A percentile compares a stretch with the other conserved stretches of the same genome.
These are phyloP conservation scores for Dicrostonyx torquatus DNA, from an alignment of 2,797 vertebrate genomes.

Conservation along the genomic window DNA sequence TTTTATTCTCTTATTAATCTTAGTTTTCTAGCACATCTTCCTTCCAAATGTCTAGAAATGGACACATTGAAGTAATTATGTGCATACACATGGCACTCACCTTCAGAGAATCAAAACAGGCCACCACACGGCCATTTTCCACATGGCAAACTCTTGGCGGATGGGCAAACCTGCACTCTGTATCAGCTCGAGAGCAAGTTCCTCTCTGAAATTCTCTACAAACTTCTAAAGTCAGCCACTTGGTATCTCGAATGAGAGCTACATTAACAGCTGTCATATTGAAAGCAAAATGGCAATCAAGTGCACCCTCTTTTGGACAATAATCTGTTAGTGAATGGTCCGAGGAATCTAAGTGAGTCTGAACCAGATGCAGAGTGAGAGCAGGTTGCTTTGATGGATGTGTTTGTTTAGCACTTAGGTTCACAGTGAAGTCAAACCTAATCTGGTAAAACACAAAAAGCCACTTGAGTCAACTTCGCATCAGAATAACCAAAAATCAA, in stretches of 20 bases:
- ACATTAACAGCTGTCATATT: conserved; percentile 93
- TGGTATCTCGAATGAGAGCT: conserved; percentile 97
- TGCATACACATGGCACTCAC: conserved; percentile 88
- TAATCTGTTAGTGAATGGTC: conserved; percentile 73
- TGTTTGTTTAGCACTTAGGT: conserved; percentile 88
- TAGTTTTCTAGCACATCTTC: conserved; percentile 46
- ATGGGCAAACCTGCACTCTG: conserved; percentile 99
- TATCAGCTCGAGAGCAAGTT: conserved; percentile 96
- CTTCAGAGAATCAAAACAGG: conserved; percentile 99
- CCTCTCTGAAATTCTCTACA: conserved; percentile 99
- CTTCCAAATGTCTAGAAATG: conserved; percentile 50
- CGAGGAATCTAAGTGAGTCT: conserved; percentile 85
- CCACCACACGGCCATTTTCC: conserved; percentile 98
- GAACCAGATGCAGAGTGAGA: conserved; percentile 86
- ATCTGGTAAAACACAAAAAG: conserved; percentile 87
- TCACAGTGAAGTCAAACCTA: conserved; percentile 86
- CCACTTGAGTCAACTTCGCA: conserved; percentile 89
- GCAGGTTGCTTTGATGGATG: conserved; percentile 88
- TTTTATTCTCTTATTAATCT: conserved; percentile 39
- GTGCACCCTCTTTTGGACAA: conserved; percentile 77
- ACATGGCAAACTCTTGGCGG: conserved; percentile 98
- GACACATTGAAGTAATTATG: conserved; percentile 67
- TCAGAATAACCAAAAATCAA: conserved; percentile 87
- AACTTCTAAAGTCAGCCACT: conserved; percentile 99
- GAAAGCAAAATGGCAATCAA: conserved; percentile 82